phyloP scores from a whole-genome alignment of 2,888 invertebrate genomes.

The Cephus nigrinus region DNA sequence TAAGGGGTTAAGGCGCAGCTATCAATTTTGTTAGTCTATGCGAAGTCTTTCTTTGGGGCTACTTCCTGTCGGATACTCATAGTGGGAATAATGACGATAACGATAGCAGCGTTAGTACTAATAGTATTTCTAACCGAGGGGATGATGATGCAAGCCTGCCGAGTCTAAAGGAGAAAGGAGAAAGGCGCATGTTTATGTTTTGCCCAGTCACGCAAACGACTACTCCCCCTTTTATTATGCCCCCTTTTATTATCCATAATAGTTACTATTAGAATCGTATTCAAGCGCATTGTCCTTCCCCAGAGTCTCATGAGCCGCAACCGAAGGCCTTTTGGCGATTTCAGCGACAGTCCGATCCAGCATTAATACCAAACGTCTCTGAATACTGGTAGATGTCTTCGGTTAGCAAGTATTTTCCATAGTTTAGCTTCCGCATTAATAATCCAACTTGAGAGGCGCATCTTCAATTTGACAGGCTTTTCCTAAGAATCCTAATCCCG shows the following conservation, averaged over 20 bases:
- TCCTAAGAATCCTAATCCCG: conserved; percentile 35
- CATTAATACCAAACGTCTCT: background rate
- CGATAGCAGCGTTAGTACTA: background rate
- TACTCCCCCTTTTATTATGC: background rate
- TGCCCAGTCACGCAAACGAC: background rate
- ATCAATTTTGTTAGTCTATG: background rate
- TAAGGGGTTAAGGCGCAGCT: background rate
- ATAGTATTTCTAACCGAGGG: background rate
- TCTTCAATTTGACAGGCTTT: conserved; percentile 15
- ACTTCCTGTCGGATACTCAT: background rate
- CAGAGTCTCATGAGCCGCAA: background rate
- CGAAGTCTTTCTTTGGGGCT: background rate
- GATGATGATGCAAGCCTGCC: background rate
- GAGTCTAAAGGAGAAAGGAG: background rate
- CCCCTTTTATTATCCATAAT: background rate
- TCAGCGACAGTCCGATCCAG: background rate
- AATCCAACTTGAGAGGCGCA: background rate
- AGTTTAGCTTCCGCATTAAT: background rate
- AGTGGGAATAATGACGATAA: background rate
- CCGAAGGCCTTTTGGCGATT: background rate
- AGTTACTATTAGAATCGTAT: background rate
- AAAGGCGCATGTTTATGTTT: background rate
- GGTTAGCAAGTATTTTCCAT: background rate
- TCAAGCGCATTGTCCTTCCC: background rate
- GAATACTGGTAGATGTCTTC: background rate